These are phyloP conservation scores for Protobothrops flavoviridis DNA, from an alignment of 2,113 vertebrate species.

Conservation along the genomic window DNA sequence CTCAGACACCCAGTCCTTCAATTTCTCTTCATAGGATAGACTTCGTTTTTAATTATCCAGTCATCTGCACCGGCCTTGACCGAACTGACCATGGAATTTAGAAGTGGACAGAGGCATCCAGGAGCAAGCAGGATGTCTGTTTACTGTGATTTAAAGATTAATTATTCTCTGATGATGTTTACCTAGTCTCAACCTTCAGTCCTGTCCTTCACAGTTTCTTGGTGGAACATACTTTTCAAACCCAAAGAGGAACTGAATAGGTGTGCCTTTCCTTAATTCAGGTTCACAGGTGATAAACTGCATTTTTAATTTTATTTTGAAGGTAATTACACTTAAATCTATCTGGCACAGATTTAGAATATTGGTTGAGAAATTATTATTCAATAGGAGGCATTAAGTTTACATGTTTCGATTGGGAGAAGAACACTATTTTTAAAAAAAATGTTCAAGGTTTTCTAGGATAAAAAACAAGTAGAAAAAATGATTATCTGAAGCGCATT, in stretches of 20 bases:
- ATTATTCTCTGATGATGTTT: not conserved
- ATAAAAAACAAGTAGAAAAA: not conserved
- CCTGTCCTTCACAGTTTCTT: not conserved
- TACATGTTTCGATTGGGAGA: not conserved
- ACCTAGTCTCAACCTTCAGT: not conserved
- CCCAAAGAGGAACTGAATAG: not conserved
- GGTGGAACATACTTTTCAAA: not conserved
- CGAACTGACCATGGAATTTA: not conserved
- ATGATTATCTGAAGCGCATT: fast-evolving
- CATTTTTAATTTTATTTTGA: not conserved
- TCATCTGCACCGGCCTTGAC: not conserved
- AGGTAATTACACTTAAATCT: not conserved
- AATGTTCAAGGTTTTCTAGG: not conserved
- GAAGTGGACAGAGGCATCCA: not conserved
- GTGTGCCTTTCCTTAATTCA: not conserved
- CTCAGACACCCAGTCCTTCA: not conserved
- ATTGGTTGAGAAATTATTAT: not conserved
- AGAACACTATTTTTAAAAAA: not conserved
- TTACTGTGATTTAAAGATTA: not conserved
- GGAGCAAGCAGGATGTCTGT: not conserved
- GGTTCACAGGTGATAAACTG: not conserved
- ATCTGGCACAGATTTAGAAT: not conserved
- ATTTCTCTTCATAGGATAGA: not conserved
- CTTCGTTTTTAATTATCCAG: not conserved
- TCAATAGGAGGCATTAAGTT: not conserved